Base-by-base conservation (phyloP, 2,113 vertebrate species). In the Pteropus alecto region DNA sequence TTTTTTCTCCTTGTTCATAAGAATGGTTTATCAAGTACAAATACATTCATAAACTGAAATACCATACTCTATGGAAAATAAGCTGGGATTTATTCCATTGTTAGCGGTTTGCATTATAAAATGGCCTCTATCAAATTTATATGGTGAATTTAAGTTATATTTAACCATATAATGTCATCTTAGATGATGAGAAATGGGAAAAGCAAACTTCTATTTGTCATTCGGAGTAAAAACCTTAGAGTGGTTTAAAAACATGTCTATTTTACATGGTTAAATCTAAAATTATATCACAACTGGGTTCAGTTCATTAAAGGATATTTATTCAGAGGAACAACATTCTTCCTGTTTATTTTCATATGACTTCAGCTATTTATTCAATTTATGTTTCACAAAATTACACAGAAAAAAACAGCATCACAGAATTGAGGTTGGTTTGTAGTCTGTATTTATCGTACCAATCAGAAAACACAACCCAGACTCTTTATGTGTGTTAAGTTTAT, bases 1-100 rank as follows among this genome's bases (percentile, higher is more conserved):
- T 97, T 98, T 98, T 98, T 90, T 98, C 85, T 95, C 48, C 96
- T 98, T 98, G 92, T 94, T 98, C 90, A 95, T 97, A 94, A 98
- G 97, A 98, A 98, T 98, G 98, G 98, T 98, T 99, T 98, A 98
- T 98, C 95, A 98, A 98, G 74, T 97, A 96, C 88, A 98, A 97
- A 90, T 95, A 77, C 92, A 97, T 98, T 98, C 91, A 98, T 98
- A 98, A 98, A 98, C 94, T 95, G 61, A 97, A 97, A 94, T 98
- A 96, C 92, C 74, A 96, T 94, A 96, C 96, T 87, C 94, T 65
- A 51, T 93, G 97, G 96, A 97, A 98, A 98, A 98, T 96, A 98
- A 98, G 91, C 87, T 78, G 97, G 82, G 94, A 97, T 98, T 98
- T 98, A 97, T 97, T 98, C 93, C 92, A 85, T 98, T 97, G 88